Evolutionary conservation across 2,113 vertebrate genomes (phyloP).

Genomic region (Antennarius striatus): DNA sequence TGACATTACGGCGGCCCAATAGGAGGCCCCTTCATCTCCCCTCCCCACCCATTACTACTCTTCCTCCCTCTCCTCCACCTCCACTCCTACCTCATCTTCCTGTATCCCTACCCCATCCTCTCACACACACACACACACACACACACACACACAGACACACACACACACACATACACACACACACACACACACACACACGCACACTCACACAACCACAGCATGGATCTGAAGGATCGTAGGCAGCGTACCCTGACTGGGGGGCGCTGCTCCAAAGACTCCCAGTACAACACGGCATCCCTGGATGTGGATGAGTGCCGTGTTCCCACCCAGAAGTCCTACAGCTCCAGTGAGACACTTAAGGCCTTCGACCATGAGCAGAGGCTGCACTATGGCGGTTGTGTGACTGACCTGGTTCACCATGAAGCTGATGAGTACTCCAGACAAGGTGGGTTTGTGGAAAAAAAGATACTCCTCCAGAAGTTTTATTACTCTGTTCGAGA

Average conservation of each 20-base stretch:
- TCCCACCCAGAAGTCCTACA: slow-evolving; percentile 97
- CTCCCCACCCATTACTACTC: neutral
- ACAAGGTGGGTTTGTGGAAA: slow-evolving; percentile 84
- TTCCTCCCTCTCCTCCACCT: neutral
- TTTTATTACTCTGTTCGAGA: neutral
- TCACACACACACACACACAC: too few relatives aligned
- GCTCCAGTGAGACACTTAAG: slow-evolving; percentile 96
- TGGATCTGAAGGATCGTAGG: slow-evolving; percentile 94
- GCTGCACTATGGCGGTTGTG: slow-evolving; percentile 91
- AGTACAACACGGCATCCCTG: slow-evolving; percentile 91
- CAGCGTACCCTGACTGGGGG: slow-evolving; percentile 91
- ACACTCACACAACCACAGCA: slow-evolving; percentile 45
- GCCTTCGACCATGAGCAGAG: slow-evolving; percentile 93
- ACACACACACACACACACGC: too few relatives aligned
- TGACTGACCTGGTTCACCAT: slow-evolving; percentile 93
- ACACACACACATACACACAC: too few relatives aligned
- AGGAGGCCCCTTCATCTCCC: slow-evolving; percentile 45
- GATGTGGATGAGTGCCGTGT: slow-evolving; percentile 93
- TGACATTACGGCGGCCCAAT: slow-evolving; percentile 53
- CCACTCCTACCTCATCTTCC: slow-evolving; percentile 2
- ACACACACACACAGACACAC: too few relatives aligned
- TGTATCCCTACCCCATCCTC: neutral
- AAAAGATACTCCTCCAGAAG: neutral
- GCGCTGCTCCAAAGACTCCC: slow-evolving; percentile 89
- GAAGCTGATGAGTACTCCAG: slow-evolving; percentile 94